Conservation (phyloP, 2,888 invertebrate species). For the Mythimna impura region DNA sequence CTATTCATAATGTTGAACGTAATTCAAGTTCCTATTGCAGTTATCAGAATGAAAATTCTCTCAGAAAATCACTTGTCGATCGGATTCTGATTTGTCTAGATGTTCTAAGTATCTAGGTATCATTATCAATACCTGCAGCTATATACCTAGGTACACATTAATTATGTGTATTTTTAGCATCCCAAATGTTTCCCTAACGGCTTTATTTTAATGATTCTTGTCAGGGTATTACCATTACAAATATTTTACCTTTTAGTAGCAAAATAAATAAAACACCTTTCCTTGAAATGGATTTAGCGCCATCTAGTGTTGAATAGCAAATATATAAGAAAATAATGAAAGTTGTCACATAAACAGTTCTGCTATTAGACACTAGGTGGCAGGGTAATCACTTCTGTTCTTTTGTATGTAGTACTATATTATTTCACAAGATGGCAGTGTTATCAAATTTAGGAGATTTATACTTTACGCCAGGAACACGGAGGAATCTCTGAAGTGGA, state of each 20-base stretch:
- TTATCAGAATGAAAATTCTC: neutral
- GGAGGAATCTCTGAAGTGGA: neutral
- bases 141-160: neutral
- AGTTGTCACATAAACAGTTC: neutral
- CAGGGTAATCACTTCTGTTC: neutral
- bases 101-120: neutral
- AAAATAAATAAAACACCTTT: neutral
- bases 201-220: neutral
- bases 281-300: slow-evolving; percentile 30
- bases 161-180: neutral
- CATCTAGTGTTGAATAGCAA: slow-evolving; percentile 73
- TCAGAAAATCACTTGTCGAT: neutral
- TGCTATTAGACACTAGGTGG: slow-evolving; percentile 62
- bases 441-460: neutral
- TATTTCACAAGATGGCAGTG: slow-evolving; percentile 47
- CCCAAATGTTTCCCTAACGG: neutral
- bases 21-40: neutral
- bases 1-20: too few species aligned
- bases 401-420: neutral
- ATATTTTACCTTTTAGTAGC: neutral
- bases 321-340: neutral
- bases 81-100: neutral
- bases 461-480: neutral
- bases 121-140: neutral
- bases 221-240: neutral